Evolutionary conservation across 2,797 vertebrate species (phyloP).

Genomic region (Holocentrus rufus): DNA sequence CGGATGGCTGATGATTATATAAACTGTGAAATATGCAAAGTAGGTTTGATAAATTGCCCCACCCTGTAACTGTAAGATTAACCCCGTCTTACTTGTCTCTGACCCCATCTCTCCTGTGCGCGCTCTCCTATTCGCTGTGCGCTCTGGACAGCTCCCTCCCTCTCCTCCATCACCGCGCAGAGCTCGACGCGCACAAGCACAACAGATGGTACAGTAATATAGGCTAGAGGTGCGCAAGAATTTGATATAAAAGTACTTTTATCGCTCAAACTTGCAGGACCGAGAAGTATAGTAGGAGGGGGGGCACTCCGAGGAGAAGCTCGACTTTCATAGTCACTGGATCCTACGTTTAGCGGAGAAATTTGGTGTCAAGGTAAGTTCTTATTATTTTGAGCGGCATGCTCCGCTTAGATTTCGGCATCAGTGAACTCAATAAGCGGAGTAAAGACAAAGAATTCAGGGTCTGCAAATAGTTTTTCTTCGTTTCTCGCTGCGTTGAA

Average conservation of each 20-base stretch:
- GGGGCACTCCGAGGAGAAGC: conserved; percentile 49
- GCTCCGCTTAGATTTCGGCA: conserved; percentile 18
- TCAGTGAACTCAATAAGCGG: conserved; percentile 3
- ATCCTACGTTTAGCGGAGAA: conserved; percentile 64
- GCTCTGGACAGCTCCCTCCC: conserved; percentile 21
- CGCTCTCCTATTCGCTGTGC: conserved; percentile 49
- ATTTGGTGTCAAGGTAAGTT: conserved; percentile 79
- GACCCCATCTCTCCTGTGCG: conserved; percentile 30
- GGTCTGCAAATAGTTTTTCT: not conserved
- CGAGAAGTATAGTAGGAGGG: conserved; percentile 22
- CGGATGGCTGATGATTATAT: not conserved
- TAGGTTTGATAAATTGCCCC: not conserved
- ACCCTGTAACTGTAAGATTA: not conserved
- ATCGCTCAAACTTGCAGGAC: conserved; percentile 59
- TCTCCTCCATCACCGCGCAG: conserved; percentile 42
- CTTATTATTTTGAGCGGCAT: conserved; percentile 7
- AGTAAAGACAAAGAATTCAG: not conserved
- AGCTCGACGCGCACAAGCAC: conserved; percentile 71
- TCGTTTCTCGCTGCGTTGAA: not conserved
- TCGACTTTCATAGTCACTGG: conserved; percentile 62
- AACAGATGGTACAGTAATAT: conserved; percentile 77
- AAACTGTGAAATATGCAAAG: not conserved
- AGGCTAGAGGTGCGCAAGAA: conserved; percentile 68
- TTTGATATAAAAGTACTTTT: conserved; percentile 63
- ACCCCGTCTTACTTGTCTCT: not conserved